Conservation (phyloP, 2,113 vertebrate species). For the Pangasianodon gigas region DNA sequence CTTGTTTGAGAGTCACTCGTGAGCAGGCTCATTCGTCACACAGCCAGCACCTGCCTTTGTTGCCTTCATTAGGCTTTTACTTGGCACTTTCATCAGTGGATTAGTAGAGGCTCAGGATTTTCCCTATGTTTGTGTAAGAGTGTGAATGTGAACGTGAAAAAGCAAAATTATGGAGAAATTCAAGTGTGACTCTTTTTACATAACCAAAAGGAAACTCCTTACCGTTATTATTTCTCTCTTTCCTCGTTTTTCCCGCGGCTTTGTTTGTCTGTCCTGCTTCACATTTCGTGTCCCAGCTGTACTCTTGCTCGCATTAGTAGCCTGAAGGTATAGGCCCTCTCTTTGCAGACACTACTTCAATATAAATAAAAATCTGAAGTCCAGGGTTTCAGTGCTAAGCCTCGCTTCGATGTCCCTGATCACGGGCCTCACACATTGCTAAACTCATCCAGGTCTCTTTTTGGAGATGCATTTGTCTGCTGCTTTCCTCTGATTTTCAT, state of each 20-base stretch:
- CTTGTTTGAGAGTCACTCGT: slow-evolving; percentile 65
- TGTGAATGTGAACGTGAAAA: not conserved
- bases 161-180: not conserved
- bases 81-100: slow-evolving; percentile 56
- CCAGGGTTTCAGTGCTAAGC: slow-evolving; percentile 17
- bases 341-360: slow-evolving; percentile 9
- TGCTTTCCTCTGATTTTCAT: slow-evolving; percentile 18
- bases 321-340: slow-evolving; percentile 15
- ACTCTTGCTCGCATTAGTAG: slow-evolving; percentile 17
- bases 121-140: not conserved
- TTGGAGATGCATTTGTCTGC: slow-evolving; percentile 11
- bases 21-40: slow-evolving; percentile 70
- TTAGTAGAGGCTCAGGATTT: slow-evolving; percentile 39
- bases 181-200: slow-evolving; percentile 57
- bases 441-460: not conserved
- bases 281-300: slow-evolving; percentile 6
- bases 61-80: slow-evolving; percentile 43
- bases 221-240: not conserved
- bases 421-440: not conserved
- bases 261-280: not conserved
- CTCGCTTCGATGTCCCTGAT: not conserved
- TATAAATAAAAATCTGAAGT: not conserved
- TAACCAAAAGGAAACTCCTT: slow-evolving; percentile 53
- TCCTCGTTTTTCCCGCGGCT: not conserved
- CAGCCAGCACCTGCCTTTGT: slow-evolving; percentile 31